Evolutionary conservation across 1,140 invertebrate genomes (phyloP).

Genomic region (Atta texana): DNA sequence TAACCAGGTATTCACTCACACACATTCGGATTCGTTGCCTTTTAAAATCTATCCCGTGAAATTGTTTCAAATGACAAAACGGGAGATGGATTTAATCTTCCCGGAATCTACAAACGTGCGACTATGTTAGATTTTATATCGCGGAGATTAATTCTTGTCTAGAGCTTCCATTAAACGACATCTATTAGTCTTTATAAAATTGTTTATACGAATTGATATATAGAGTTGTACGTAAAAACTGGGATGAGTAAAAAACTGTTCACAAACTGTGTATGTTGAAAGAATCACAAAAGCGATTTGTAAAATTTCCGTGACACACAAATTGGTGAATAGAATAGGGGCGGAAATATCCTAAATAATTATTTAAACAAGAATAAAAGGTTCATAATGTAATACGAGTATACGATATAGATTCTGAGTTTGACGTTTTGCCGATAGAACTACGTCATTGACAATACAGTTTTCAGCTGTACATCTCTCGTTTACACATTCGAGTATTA

Average conservation of each 20-base stretch:
- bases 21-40: conserved; percentile 18
- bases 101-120: conserved; percentile 17
- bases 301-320: not conserved
- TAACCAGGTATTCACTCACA: conserved; percentile 23
- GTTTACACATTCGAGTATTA: conserved; percentile 58
- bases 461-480: conserved; percentile 42
- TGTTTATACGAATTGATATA: not conserved
- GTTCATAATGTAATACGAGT: conserved; percentile 35
- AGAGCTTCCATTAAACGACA: not conserved
- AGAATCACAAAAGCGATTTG: not conserved
- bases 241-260: not conserved
- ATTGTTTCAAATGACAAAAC: conserved; percentile 18
- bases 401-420: conserved; percentile 47
- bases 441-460: conserved; percentile 47
- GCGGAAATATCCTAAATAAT: not conserved
- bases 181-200: conserved; percentile 14
- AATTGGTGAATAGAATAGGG: not conserved
- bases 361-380: conserved; percentile 44
- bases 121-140: conserved; percentile 34
- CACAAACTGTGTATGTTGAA: not conserved
- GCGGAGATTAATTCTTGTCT: conserved; percentile 13
- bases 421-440: conserved; percentile 48
- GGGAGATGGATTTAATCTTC: not conserved
- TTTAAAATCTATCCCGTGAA: conserved; percentile 10
- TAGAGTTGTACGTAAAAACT: not conserved